Conservation (phyloP, 2,888 invertebrate genomes). For the Leucophora obtusa region DNA sequence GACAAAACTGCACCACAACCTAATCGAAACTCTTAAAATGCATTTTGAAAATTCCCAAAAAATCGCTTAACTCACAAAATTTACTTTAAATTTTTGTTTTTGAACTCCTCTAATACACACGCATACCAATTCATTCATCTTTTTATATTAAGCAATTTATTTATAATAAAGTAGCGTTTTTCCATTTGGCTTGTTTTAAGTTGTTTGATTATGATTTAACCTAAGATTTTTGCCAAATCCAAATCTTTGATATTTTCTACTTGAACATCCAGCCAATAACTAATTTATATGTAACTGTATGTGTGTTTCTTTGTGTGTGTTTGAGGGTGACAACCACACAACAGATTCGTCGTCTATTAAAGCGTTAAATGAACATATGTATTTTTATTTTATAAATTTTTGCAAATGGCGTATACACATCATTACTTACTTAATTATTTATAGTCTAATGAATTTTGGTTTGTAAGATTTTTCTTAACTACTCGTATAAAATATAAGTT, state of each 20-base stretch:
- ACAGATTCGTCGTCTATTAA: not conserved
- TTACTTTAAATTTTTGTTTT: no score
- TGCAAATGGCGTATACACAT: not conserved
- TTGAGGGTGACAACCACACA: not conserved
- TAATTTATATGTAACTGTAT: no score
- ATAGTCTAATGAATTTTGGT: not conserved
- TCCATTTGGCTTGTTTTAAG: not conserved
- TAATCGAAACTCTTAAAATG: no score
- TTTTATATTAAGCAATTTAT: not conserved
- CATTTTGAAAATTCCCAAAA: no score
- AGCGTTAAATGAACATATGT: conserved; percentile 10
- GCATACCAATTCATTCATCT: no score
- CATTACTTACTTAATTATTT: not conserved
- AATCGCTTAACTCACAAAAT: no score
- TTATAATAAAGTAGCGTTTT: not conserved
- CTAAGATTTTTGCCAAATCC: not conserved
- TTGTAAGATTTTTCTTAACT: no score
- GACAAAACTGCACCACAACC: no score
- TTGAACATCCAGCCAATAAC: no score
- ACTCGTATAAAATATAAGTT: no score
- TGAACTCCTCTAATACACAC: no score
- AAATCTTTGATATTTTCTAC: not conserved
- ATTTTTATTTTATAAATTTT: not conserved
- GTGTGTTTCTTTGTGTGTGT: no score
- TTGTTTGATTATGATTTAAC: not conserved